Conservation (phyloP, 92 coral and sea anemone species). For the Desmophyllum pertusum region DNA sequence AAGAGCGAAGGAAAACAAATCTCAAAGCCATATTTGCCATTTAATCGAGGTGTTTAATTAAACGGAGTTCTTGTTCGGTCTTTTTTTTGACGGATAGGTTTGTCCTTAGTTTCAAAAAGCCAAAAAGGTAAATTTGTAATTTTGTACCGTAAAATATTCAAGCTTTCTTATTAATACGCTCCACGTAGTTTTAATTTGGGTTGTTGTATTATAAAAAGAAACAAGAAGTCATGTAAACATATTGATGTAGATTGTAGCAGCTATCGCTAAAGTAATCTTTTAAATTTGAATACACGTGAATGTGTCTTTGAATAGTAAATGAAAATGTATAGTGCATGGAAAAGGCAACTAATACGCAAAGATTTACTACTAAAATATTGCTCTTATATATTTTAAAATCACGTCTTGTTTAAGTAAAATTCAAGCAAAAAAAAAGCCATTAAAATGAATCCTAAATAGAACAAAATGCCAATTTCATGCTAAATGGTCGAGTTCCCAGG, state of each 20-base stretch:
- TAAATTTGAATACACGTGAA: background rate
- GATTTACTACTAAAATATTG: background rate
- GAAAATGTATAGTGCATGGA: background rate
- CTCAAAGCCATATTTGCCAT: constrained; percentile 7
- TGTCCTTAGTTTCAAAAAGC: background rate
- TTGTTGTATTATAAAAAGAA: background rate
- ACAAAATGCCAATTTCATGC: background rate
- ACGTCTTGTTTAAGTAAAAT: background rate
- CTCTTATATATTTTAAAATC: background rate
- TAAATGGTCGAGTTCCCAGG: background rate
- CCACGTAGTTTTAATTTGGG: background rate
- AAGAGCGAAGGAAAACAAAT: background rate
- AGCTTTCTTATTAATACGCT: background rate
- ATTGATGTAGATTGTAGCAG: background rate
- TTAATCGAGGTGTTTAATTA: constrained; percentile 16
- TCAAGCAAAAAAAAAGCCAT: background rate
- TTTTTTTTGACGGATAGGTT: background rate
- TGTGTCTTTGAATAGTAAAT: background rate
- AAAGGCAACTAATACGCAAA: constrained; percentile 1
- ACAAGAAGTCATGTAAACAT: constrained; percentile 2
- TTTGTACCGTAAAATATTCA: background rate
- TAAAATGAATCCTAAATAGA: background rate
- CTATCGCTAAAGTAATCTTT: background rate
- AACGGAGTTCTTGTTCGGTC: background rate
- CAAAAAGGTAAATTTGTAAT: background rate